A percentile compares a stretch with the other conserved stretches of the same genome.
These are phyloP conservation scores for Phyllotreta cruciferae DNA, from an alignment of 2,888 invertebrate genomes.

Conservation along the genomic window DNA sequence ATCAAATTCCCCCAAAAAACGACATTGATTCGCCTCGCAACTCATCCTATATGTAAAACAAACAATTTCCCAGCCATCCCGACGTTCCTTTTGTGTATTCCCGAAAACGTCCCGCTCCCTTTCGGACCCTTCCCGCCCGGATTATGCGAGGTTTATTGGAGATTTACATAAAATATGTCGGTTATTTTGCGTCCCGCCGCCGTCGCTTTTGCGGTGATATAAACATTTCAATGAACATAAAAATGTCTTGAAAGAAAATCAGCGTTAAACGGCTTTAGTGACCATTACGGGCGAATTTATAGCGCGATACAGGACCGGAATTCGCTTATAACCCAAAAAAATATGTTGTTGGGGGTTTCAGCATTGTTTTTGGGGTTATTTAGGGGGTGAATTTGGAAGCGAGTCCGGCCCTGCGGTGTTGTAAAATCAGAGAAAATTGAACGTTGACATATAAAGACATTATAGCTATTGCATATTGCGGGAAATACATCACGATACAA, in stretches of 20 bases:
- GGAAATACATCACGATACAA: constrained; percentile 27
- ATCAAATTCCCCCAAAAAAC: too few relatives aligned
- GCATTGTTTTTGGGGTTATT: too few relatives aligned
- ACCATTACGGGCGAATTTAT: constrained; percentile 32
- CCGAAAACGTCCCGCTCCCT: background rate
- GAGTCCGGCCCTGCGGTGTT: constrained; percentile 6
- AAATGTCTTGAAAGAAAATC: constrained; percentile 32
- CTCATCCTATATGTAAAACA: too few relatives aligned
- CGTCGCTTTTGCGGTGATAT: constrained; percentile 10
- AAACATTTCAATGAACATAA: constrained; percentile 39
- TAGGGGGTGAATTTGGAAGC: too few relatives aligned
- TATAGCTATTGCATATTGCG: constrained; percentile 35
- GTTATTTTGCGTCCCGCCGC: constrained; percentile 20
- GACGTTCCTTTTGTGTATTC: background rate
- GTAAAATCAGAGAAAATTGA: constrained; percentile 27
- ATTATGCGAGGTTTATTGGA: constrained; percentile 13
- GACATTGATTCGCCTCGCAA: too few relatives aligned
- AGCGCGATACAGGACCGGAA: background rate
- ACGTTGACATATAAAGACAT: constrained; percentile 31
- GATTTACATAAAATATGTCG: constrained; percentile 31
- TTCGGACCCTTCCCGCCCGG: constrained; percentile 14
- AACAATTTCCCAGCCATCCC: too few relatives aligned
- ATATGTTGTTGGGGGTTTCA: too few relatives aligned
- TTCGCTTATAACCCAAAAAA: too few relatives aligned
- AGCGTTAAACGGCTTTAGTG: constrained; percentile 32